Evolutionary conservation across 1,140 invertebrate genomes (phyloP).

Genomic region (Nasonia vitripennis): DNA sequence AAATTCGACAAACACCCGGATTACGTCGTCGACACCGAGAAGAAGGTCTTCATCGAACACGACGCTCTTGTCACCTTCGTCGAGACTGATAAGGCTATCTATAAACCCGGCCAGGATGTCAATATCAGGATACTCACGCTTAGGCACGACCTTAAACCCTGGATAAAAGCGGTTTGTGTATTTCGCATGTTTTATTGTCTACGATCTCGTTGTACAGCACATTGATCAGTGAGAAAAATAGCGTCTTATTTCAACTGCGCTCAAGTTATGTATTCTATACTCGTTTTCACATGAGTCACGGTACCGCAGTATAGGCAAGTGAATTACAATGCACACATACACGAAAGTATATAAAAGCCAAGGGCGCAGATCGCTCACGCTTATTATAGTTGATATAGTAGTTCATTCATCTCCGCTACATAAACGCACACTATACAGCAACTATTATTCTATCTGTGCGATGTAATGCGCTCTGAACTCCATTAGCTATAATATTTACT

Average conservation of each 20-base stretch:
- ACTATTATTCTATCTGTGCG: background rate
- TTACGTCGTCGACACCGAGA: constrained; percentile 73
- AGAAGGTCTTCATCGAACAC: constrained; percentile 70
- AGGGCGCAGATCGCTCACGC: background rate
- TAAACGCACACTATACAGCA: too few species aligned
- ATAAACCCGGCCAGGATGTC: constrained; percentile 79
- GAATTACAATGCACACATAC: background rate
- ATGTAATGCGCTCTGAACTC: background rate
- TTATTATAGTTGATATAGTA: background rate
- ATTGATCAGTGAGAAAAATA: too few species aligned
- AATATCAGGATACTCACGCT: constrained; percentile 76
- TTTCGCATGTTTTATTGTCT: too few species aligned
- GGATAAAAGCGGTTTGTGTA: constrained; percentile 67
- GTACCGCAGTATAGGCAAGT: too few species aligned
- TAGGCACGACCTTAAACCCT: constrained; percentile 74
- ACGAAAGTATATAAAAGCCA: background rate
- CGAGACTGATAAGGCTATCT: constrained; percentile 78
- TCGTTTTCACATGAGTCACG: too few species aligned
- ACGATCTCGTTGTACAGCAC: too few species aligned
- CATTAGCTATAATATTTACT: background rate
- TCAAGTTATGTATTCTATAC: too few species aligned
- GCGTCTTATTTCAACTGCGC: too few species aligned
- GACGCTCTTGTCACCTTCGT: constrained; percentile 74
- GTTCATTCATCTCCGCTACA: background rate
- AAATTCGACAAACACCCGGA: constrained; percentile 74